Base-by-base conservation (phyloP, 2,888 invertebrate species). In the Drosophila hamatofila region DNA sequence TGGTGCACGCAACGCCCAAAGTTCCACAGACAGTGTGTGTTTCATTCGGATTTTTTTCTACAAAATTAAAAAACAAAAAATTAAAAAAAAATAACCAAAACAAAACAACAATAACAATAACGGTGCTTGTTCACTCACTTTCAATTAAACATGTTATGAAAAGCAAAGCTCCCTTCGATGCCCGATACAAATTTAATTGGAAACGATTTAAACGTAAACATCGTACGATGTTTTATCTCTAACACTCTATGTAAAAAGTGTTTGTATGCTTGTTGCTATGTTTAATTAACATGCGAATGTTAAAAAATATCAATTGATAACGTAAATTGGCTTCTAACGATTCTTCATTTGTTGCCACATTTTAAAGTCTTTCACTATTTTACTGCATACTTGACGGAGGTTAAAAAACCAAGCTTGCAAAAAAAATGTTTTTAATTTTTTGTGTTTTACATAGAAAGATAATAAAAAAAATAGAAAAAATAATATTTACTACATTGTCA, bases 301-400 rank as follows among this genome's bases (percentile, higher is more conserved):
- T 41, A 69, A 63, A 25, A 11, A 41, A 18, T 12, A 63, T n/a
- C 11, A n/a, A 23, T 5, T 30, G 14, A 16, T 33, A 30, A 16
- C 12, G 16, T 55, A 69, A 73, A 73, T 69, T 69, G 69, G 16
- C 39, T 42, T 69, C 60, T 59, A 65, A 65, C 73, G 69, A 59
- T 55, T 59, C 35, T 56, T 57, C 44, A n/a, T 12, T 12, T 14
- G 39, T 35, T 35, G 12, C 57, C 57, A 25, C 35, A 7, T n/a
- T 14, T 23, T 37, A 25, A 21, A 51, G 8, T 56, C 12, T 18
- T 14, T 23, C 7, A 6, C 48, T 48, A 59, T 65, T 49, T 14
- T 14, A 65, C 73, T 59, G 73, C 70, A 73, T 76, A 76, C 76
- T 73, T 76, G 51, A 23, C 54, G 55, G 76, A 55, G 61, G 14